These are phyloP conservation scores for Ostrea denselamellosa DNA, from an alignment of 1,140 invertebrate species.

Conservation along the genomic window DNA sequence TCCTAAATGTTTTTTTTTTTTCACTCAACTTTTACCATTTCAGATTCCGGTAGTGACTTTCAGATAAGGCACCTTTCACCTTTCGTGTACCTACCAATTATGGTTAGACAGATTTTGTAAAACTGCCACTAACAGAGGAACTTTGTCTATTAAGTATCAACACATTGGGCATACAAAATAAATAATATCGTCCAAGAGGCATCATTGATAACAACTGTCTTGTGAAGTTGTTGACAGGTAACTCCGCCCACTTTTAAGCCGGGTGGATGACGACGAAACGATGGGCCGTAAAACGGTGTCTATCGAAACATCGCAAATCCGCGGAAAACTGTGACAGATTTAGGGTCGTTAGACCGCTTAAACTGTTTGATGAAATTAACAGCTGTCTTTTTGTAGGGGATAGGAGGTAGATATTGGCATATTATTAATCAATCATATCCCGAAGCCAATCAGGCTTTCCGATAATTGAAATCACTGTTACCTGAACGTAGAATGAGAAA, in stretches of 20 bases:
- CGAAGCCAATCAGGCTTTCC: slow-evolving; percentile 1
- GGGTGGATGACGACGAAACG: slow-evolving; percentile 16
- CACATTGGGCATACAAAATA: slow-evolving; percentile 28
- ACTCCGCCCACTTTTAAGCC: slow-evolving; percentile 3
- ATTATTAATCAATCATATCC: slow-evolving; percentile 37
- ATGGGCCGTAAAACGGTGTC: slow-evolving; percentile 2
- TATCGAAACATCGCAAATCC: slow-evolving; percentile 12
- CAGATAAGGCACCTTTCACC: background rate
- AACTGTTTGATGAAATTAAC: slow-evolving; percentile 34
- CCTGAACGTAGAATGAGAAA: background rate
- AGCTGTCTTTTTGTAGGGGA: slow-evolving; percentile 19
- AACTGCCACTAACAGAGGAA: slow-evolving; percentile 24
- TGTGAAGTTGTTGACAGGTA: background rate
- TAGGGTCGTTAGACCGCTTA: slow-evolving; percentile 8
- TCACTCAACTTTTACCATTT: slow-evolving; percentile 20
- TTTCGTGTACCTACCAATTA: slow-evolving; percentile 19
- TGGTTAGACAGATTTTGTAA: background rate
- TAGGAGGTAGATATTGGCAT: slow-evolving; percentile 31
- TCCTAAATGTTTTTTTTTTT: background rate
- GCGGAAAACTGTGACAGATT: slow-evolving; percentile 18
- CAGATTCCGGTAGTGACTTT: background rate
- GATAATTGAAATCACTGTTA: slow-evolving; percentile 9
- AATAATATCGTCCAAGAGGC: slow-evolving; percentile 3
- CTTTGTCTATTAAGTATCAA: slow-evolving; percentile 38
- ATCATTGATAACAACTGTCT: slow-evolving; percentile 14